phyloP scores from a whole-genome alignment of 2,888 invertebrate genomes.

The Drosophila helvetica region DNA sequence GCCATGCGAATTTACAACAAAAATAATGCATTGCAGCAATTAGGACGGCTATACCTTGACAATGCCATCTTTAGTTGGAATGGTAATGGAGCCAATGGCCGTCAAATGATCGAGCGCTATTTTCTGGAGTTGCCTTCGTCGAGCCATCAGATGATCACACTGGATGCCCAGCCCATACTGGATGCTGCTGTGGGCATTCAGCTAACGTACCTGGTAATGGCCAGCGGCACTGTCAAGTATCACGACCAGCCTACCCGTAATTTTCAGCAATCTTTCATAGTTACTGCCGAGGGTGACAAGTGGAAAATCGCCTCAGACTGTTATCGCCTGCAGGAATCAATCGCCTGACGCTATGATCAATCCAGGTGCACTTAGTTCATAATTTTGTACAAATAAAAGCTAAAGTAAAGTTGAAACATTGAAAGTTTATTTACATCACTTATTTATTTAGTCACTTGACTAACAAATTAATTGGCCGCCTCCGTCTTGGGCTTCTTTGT shows the following conservation, averaged over 20 bases:
- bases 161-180: conserved; percentile 94
- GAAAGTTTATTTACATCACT: conserved; percentile 31
- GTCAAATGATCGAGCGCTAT: conserved; percentile 93
- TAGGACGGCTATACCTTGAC: conserved; percentile 92
- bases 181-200: conserved; percentile 91
- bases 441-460: too few species aligned
- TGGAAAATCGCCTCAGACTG: conserved; percentile 97
- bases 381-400: conserved; percentile 7
- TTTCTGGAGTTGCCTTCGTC: conserved; percentile 92
- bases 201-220: conserved; percentile 92
- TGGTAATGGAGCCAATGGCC: conserved; percentile 93
- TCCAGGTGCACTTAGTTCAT: not conserved
- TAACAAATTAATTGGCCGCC: conserved; percentile 38
- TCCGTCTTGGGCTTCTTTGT: conserved; percentile 82
- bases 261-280: conserved; percentile 93
- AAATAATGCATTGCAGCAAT: conserved; percentile 85
- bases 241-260: conserved; percentile 86
- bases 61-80: conserved; percentile 95
- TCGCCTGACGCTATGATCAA: conserved; percentile 4
- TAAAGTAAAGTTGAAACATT: not conserved
- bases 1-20: not conserved
- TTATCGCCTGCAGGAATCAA: conserved; percentile 89
- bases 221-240: conserved; percentile 92
- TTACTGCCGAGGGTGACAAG: conserved; percentile 94
- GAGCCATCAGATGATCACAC: conserved; percentile 89